Evolutionary conservation across 1,140 invertebrate genomes (phyloP).

Genomic region (Teleogryllus occipitalis): DNA sequence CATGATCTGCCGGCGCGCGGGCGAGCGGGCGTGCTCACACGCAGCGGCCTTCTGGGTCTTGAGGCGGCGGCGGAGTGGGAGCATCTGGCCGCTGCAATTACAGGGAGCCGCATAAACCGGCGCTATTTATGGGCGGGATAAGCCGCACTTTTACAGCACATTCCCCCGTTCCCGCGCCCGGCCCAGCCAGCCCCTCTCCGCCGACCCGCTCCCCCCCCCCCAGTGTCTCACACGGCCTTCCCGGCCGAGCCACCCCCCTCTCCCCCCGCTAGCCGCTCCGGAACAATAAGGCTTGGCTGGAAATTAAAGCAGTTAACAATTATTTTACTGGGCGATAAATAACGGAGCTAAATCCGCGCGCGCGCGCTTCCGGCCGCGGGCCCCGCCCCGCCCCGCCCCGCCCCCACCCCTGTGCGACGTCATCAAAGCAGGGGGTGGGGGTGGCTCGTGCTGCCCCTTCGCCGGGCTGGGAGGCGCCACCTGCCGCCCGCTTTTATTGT

Average conservation of each 20-base stretch:
- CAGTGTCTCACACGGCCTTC: neutral
- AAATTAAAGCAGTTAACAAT: constrained; percentile 1
- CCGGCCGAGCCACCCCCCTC: too few species aligned
- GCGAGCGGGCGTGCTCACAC: too few species aligned
- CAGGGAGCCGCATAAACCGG: neutral
- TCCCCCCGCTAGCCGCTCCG: neutral
- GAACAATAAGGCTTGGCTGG: neutral
- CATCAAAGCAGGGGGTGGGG: neutral
- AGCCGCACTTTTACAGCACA: neutral
- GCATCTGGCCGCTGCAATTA: neutral
- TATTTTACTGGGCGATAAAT: constrained; percentile 1
- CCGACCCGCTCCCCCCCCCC: too few species aligned
- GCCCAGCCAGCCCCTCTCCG: neutral
- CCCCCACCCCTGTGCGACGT: too few species aligned
- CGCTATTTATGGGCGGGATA: neutral
- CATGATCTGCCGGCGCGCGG: too few species aligned
- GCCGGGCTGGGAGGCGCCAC: too few species aligned
- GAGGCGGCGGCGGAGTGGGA: neutral
- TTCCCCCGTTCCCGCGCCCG: neutral
- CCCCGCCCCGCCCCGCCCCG: too few species aligned
- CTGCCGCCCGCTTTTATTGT: neutral
- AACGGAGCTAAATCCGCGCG: neutral
- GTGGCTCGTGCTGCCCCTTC: neutral
- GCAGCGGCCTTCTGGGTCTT: neutral
- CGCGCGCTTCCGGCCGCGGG: neutral